Conservation (phyloP, 92 coral and sea anemone species). For the Phenganax stokvisi region DNA sequence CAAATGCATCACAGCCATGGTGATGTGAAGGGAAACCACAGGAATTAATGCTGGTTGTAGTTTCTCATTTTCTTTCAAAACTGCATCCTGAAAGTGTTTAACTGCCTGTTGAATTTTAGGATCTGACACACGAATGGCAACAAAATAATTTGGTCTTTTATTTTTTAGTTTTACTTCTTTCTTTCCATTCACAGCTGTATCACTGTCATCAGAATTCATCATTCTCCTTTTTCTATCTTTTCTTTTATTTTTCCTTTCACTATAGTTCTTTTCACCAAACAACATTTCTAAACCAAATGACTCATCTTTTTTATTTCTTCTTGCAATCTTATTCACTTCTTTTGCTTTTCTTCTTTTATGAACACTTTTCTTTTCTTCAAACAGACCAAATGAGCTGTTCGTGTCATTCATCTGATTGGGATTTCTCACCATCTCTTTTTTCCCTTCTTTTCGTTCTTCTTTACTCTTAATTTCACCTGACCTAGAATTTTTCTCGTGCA, state of each 20-base stretch:
- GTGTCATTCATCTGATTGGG: constrained; percentile 20
- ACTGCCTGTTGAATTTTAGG: constrained; percentile 64
- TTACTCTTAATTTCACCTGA: not conserved
- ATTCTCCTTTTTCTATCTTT: constrained; percentile 30
- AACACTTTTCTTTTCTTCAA: constrained; percentile 42
- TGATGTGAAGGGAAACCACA: constrained; percentile 66
- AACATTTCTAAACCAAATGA: constrained; percentile 31
- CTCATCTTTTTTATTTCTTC: constrained; percentile 13
- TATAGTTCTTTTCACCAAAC: constrained; percentile 37
- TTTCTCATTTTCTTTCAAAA: constrained; percentile 51
- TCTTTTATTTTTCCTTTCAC: constrained; percentile 7
- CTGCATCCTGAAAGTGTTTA: constrained; percentile 65
- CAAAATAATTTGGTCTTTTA: constrained; percentile 70
- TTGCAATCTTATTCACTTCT: constrained; percentile 35
- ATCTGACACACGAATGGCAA: constrained; percentile 77
- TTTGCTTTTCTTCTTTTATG: constrained; percentile 39
- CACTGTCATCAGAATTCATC: not conserved
- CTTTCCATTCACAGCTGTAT: constrained; percentile 21
- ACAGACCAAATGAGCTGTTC: constrained; percentile 51
- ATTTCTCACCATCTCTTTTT: not conserved
- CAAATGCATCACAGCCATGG: constrained; percentile 82
- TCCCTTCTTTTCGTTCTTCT: not conserved
- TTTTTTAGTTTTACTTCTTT: constrained; percentile 46
- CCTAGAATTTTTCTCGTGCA: not conserved
- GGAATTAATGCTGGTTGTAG: constrained; percentile 76